Evolutionary conservation across 2,113 vertebrate species (phyloP), one percentile per base, ranked within the genome.

Genomic region (Callaeas wilsoni): DNA sequence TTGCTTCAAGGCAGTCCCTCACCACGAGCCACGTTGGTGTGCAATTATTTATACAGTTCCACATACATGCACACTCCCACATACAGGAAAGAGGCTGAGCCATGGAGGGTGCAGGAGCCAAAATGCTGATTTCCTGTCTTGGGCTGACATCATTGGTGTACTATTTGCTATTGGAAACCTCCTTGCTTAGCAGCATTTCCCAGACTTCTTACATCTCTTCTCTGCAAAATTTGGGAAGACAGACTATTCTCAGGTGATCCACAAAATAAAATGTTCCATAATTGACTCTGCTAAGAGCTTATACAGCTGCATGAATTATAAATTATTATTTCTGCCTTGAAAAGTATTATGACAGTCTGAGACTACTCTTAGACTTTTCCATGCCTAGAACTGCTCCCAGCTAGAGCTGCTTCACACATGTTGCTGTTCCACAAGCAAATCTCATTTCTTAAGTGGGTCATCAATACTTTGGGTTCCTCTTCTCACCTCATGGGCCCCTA

Each of bases 201-300:
- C 93, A 95, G 92, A 89, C 68, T 52, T 75, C 55, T 90, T 70
- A 35, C 49, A 78, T 75, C 93, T 89, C 76, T 79, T 21, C 71
- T 60, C 68, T 27, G 22, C 41, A 74, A 70, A 87, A 75, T 59
- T 86, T 0, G 29, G 52, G 76, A 93, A 90, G 85, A 92, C 16
- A 46, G n/a, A 44, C 79, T 95, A 90, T 93, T 97, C 94, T 94
- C 96, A 96, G 93, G 88, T 93, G 94, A 94, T 84, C 60, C 76
- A 94, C 92, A 96, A 96, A 96, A 93, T 33, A 89, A 92, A 96
- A 33, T 16, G 44, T 78, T 93, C 88, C 92, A 68, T 70, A 93
- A 90, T n/a, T 93, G 93, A 84, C 65, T 94, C 85, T 90, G 44
- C 90, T 96, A 89, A 96, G 91, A 93, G 64, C 78, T 96, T 90